Base-by-base conservation (phyloP, 2,888 invertebrate genomes). In the Euclidia mi region DNA sequence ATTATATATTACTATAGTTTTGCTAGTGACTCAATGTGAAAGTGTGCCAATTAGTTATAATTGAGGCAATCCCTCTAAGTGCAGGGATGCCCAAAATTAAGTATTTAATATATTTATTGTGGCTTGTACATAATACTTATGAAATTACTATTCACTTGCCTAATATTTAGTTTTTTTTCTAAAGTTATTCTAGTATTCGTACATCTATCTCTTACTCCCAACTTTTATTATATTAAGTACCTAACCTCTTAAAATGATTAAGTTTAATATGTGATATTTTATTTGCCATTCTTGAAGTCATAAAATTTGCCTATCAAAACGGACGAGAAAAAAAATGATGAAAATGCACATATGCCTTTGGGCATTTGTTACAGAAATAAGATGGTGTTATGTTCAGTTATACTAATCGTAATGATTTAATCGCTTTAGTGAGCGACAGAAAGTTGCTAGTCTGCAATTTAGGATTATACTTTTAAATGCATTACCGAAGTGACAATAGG, bases 11-110 rank as follows among this genome's bases (percentile, higher is more conserved):
- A 34, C 6, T 34, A 87, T 92, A 92, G 90, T 91, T 91, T 90
- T 92, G 93, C 92, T 94, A 94, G 94, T 91, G 88, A 91, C 82
- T 92, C 88, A 87, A 90, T 94, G 94, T 94, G 94, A 94, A 93
- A 84, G 94, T 94, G 94, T 94, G 94, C 94, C 94, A 94, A 94
- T 92, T 94, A 94, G 91, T 84, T 89, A 76, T 81, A 76, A 62
- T 35, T 56, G 69, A 80, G 82, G 82, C 76, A 78, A 71, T 47
- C 71, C 76, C 76, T 52, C 15, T 2, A 17, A 17, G 41, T 29
- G 41, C 40, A 72, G 68, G 76, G 66, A 68, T 83, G 83, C 84
- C 87, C 82, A 70, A 76, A 76, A 77, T 81, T 83, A 85, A 83
- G 79, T 90, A 89, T 88, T 88, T 88, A 72, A 72, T 62, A 87